Evolutionary conservation across 2,888 invertebrate species (phyloP).

Genomic region (Ichneumoninae sp.): DNA sequence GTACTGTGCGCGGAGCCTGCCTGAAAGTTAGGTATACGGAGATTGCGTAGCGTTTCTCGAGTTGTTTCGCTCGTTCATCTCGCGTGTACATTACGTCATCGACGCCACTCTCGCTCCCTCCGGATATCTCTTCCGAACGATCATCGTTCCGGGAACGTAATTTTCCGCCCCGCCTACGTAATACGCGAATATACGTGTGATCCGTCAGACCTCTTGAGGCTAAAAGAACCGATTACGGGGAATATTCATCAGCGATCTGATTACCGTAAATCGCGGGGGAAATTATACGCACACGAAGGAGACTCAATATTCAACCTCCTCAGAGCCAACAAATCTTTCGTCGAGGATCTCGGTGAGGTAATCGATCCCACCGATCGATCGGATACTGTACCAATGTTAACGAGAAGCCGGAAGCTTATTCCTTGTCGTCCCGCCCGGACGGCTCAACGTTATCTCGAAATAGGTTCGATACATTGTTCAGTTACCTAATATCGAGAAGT

Average conservation of each 20-base stretch:
- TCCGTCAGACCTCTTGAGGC: constrained; percentile 15
- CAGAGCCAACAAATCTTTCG: constrained; percentile 5
- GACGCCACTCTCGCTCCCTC: constrained; percentile 43
- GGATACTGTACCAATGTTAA: constrained; percentile 6
- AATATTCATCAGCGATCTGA: constrained; percentile 54
- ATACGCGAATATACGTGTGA: constrained; percentile 51
- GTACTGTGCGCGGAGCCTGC: constrained; percentile 41
- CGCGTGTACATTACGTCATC: constrained; percentile 54
- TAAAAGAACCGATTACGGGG: constrained; percentile 35
- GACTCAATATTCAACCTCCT: constrained; percentile 6
- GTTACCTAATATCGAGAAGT: background rate
- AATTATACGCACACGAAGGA: constrained; percentile 14
- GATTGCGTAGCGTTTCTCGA: constrained; percentile 35
- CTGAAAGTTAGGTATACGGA: constrained; percentile 14
- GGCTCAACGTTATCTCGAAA: background rate
- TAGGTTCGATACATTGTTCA: background rate
- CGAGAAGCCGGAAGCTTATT: constrained; percentile 10
- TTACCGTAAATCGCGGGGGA: constrained; percentile 17
- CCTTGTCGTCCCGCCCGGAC: background rate
- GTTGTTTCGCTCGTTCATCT: constrained; percentile 25
- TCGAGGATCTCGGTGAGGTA: constrained; percentile 4
- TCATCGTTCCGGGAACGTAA: constrained; percentile 64
- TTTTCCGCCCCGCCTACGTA: constrained; percentile 61
- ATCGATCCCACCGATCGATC: constrained; percentile 32
- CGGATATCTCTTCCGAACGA: constrained; percentile 56